Evolutionary conservation across 2,797 vertebrate genomes (phyloP), one percentile per base, ranked within the genome.

Genomic region (Lagorchestes hirsutus): DNA sequence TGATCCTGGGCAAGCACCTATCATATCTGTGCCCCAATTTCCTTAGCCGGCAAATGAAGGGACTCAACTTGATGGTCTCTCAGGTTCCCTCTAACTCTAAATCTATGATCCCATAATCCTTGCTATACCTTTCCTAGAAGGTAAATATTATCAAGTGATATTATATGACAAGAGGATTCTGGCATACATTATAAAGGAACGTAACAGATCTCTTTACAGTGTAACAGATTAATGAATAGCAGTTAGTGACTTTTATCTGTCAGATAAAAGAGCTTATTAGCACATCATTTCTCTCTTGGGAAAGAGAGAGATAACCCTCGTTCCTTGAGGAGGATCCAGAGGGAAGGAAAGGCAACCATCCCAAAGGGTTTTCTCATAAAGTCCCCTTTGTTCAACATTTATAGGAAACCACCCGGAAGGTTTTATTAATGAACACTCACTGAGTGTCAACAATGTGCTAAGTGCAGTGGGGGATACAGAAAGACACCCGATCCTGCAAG

Each of bases 301-400:
- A 34, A 74, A 95, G 95, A 29, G 22, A 92, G 54, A 82, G 74
- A 92, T 18, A 90, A 94, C 52, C 90, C 12, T 87, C 59, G 16
- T 24, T 55, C 54, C 74, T 59, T 92, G 50, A 96, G 50, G 94
- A 95, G 82, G 82, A 82, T 62, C 31, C 12, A 95, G 67, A 96
- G 90, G 10, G 90, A 52, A 82, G 67, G 94, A 96, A 90, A 52
- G 54, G 93, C 8, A 93, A 29, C 62, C 14, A 67, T 3, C n/a
- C n/a, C 29, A 46, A 93, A 93, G 57, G 14, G 29, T 92, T 74
- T 90, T 90, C 58, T 62, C 52, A 34, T 55, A 54, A 0, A 31
- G 10, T 5, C 93, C 52, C 54, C 96, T 95, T 82, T 94, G 87
- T 93, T 95, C 94, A 57, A 54, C 95, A 34, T 87, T 95, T 94